Evolutionary conservation across 2,888 invertebrate genomes (phyloP).

Genomic region (Dioctria rufipes): DNA sequence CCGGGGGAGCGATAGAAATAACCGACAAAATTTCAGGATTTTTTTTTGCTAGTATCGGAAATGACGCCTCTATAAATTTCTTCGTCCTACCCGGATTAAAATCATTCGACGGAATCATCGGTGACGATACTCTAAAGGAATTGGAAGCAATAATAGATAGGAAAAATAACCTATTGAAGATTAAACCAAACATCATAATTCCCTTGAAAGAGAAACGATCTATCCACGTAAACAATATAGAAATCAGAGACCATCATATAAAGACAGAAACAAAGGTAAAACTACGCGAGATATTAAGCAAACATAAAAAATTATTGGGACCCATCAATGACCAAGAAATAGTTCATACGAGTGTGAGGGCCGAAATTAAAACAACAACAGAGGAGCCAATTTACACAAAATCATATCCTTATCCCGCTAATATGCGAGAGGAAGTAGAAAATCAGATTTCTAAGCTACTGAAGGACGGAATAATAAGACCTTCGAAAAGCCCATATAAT

Average conservation of each 20-base stretch:
- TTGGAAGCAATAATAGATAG: constrained; percentile 43
- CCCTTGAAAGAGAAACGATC: constrained; percentile 34
- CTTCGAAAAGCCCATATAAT: too few relatives aligned
- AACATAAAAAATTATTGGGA: too few relatives aligned
- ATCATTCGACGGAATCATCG: constrained; percentile 52
- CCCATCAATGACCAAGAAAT: background rate
- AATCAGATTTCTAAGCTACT: too few relatives aligned
- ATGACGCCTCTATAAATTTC: constrained; percentile 44
- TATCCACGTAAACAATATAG: too few relatives aligned
- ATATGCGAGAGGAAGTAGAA: too few relatives aligned
- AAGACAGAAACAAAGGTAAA: too few relatives aligned
- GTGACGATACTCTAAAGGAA: constrained; percentile 55
- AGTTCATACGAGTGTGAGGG: too few relatives aligned
- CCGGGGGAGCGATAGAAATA: too few relatives aligned
- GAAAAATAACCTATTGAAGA: constrained; percentile 32
- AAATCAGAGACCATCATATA: too few relatives aligned
- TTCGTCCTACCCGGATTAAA: constrained; percentile 53
- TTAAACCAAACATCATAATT: constrained; percentile 53
- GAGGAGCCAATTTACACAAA: background rate
- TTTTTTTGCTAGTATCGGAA: constrained; percentile 45
- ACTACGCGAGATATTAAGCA: too few relatives aligned
- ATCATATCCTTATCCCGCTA: constrained; percentile 11
- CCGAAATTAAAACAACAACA: too few relatives aligned
- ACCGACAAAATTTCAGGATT: background rate
- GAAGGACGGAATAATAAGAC: too few relatives aligned